Evolutionary conservation across 1,140 invertebrate genomes (phyloP), one percentile per base, ranked within the genome.

Genomic region (Steinernema feltiae): DNA sequence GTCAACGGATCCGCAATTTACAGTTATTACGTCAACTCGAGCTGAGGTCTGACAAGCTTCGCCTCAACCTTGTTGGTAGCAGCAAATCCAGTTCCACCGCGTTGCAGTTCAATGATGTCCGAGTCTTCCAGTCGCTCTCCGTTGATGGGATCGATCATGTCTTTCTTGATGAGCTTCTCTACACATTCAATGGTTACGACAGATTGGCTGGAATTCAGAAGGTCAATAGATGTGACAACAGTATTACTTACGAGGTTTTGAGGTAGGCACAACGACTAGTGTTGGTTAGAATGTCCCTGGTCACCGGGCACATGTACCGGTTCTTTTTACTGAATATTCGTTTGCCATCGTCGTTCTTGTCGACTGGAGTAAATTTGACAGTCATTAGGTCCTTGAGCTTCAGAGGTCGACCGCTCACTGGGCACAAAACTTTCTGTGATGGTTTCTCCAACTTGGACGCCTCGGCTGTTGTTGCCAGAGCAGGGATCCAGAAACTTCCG

Each of bases 401-500:
- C 17, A 99, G 86, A 30, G 93, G 91, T 84, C 92, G 92, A 1
- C 92, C 92, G 87, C 93, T 97, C 80, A 98, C 92, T 0, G 97
- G 97, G 86, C 95, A 98, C 73, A 91, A 91, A n/a, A 99, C 92
- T 79, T 86, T 85, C 32, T 76, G 69, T 12, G 75, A 91, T 18
- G 95, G 95, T 88, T 97, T 98, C 74, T 91, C 87, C 0, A 95
- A 76, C 79, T 89, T 90, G 0, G 88, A 87, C 30, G 77, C 80
- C 41, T 78, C 92, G 0, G 92, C 91, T 84, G 92, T 90, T 0
- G 95, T 94, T n/a, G 95, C 93, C 83, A 95, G 91, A 0, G 92
- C 92, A 12, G 97, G 96, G 75, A 98, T 91, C 97, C 97, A 99
- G 88, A 98, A 99, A 89, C 94, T 97, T 0, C 95, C 95, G 41